Evolutionary conservation across 2,113 vertebrate genomes (phyloP), one percentile per base, ranked within the genome.

Genomic region (Nansenia antarctica): DNA sequence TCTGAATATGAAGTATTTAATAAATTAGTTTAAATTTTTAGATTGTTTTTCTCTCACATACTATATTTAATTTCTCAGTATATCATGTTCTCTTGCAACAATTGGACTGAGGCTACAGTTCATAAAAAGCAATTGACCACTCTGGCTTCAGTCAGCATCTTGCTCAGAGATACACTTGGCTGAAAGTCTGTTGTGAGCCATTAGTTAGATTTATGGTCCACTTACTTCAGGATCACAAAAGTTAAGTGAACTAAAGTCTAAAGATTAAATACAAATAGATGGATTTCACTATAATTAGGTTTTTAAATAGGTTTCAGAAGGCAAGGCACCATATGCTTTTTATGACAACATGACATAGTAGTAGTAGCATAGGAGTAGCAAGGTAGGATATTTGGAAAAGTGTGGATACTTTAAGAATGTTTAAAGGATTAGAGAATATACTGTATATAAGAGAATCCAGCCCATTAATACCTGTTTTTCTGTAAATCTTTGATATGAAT

Each of bases 1-100:
- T 61, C 74, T 34, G 65, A 81, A 84, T 80, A 86, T 82, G 87
- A 87, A 79, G 70, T 11, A 77, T 87, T 86, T 87, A 76, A 89
- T 90, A 77, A 87, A 88, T 79, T 84, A 78, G 53, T 72, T 42
- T 11, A 72, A 82, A 79, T 89, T 89, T 86, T 47, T 49, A 77
- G 80, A 84, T 78, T 71, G 69, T 69, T 73, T n/a, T 72, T 67
- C 42, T 84, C 76, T 76, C 62, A 24, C 70, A 74, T 84, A 77
- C 65, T 22, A n/a, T n/a, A n/a, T 26, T 55, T 22, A 64, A 62
- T 82, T 82, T 83, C 54, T 69, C 29, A 68, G 49, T 70, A 26
- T 47, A 49, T 77, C 29, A 37, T 73, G 24, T 14, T 69, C 22
- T 60, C 72, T 82, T 58, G 82, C 54, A 77, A 64, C 65, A 73